These are phyloP conservation scores for Diuraphis noxia DNA, from an alignment of 1,140 invertebrate genomes.

Conservation along the genomic window DNA sequence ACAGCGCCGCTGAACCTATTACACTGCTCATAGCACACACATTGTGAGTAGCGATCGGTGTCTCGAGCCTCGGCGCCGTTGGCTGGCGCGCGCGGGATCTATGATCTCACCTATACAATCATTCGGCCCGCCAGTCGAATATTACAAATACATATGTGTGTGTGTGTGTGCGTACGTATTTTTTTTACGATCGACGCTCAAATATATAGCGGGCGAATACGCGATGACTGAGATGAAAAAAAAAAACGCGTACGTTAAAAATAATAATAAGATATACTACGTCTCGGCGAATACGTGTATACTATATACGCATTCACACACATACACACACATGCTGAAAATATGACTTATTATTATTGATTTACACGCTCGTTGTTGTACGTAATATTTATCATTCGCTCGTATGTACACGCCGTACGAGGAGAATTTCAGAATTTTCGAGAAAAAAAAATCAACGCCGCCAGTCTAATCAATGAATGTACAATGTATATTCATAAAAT, in stretches of 20 bases:
- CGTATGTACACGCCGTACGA: background rate
- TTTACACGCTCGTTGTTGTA: background rate
- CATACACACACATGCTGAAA: too few relatives aligned
- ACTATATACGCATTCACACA: background rate
- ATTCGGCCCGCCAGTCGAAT: slow-evolving; percentile 17
- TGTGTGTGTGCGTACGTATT: background rate
- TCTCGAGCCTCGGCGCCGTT: slow-evolving; percentile 2
- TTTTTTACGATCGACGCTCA: background rate
- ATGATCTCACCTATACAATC: slow-evolving; percentile 29
- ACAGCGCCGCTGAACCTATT: slow-evolving; percentile 29
- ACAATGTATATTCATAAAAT: background rate
- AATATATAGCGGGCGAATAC: background rate
- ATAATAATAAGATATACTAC: background rate
- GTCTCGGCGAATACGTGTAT: background rate
- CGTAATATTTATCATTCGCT: too few relatives aligned
- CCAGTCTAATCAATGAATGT: background rate
- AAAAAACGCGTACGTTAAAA: background rate
- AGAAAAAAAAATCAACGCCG: background rate
- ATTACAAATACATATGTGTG: background rate
- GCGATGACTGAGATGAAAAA: background rate
- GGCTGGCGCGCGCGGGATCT: slow-evolving; percentile 22
- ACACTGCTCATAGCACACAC: slow-evolving; percentile 26
- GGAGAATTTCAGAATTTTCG: background rate
- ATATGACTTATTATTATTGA: background rate
- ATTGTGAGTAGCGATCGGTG: slow-evolving; percentile 3